phyloP scores from a whole-genome alignment of 2,113 vertebrate genomes.

The Riparia riparia region DNA sequence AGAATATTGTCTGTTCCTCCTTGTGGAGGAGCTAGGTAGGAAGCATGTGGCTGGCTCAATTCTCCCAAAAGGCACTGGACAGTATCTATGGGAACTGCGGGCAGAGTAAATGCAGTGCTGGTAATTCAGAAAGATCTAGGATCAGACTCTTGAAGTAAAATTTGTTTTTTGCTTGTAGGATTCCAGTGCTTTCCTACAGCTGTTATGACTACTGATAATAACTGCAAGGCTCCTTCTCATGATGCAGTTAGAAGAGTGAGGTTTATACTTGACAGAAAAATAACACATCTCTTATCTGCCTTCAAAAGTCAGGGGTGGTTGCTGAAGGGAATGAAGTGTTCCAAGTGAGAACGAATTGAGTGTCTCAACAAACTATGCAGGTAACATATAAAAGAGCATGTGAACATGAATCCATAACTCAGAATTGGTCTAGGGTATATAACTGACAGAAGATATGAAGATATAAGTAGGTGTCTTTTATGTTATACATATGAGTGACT shows the following conservation, averaged over 20 bases:
- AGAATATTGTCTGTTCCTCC: neutral
- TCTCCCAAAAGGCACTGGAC: neutral
- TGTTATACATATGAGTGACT: rapidly evolving
- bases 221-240: neutral
- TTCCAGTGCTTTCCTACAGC: neutral
- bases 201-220: neutral
- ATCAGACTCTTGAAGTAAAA: neutral
- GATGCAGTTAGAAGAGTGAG: neutral
- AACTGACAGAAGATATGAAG: neutral
- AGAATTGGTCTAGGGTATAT: rapidly evolving
- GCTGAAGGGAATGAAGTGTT: neutral
- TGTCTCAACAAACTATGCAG: neutral
- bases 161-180: neutral
- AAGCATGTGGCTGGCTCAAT: neutral
- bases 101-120: neutral
- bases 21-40: neutral
- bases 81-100: neutral
- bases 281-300: neutral
- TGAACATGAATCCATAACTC: neutral
- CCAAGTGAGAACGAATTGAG: neutral
- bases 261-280: rapidly evolving
- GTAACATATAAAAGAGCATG: neutral
- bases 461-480: neutral
- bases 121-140: neutral
- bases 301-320: neutral